These are phyloP conservation scores for Strigops habroptila DNA, from an alignment of 2,113 vertebrate species.

Conservation along the genomic window DNA sequence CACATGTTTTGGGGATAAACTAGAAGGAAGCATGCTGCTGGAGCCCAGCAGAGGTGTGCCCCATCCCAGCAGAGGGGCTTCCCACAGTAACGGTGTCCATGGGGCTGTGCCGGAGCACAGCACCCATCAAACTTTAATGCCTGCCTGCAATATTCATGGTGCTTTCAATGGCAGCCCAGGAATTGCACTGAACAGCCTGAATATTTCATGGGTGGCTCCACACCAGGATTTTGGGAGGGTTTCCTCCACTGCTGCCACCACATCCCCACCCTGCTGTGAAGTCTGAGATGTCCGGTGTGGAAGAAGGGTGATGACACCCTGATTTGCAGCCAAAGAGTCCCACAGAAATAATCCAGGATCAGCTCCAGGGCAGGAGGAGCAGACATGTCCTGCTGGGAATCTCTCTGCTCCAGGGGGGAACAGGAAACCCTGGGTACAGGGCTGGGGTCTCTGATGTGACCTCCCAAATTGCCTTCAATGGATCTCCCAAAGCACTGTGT, in stretches of 20 bases:
- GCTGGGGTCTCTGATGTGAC: not conserved
- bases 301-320: not conserved
- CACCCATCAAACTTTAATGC: constrained; percentile 37
- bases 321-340: not conserved
- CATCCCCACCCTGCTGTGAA: not conserved
- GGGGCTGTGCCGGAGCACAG: not conserved
- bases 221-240: not conserved
- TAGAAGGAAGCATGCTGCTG: not conserved
- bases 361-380: not conserved
- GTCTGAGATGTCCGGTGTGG: accelerated
- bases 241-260: accelerated
- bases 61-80: accelerated
- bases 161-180: not conserved
- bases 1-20: not conserved
- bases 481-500: not conserved
- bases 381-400: accelerated
- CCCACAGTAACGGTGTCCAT: accelerated
- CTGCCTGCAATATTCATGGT: constrained; percentile 51
- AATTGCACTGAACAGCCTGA: not conserved
- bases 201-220: constrained; percentile 22
- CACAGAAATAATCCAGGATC: not conserved
- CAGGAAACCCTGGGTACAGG: accelerated
- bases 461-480: not conserved
- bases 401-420: not conserved
- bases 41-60: not conserved